Base-by-base conservation (phyloP, 2,113 vertebrate genomes). In the Vanacampus margaritifer region DNA sequence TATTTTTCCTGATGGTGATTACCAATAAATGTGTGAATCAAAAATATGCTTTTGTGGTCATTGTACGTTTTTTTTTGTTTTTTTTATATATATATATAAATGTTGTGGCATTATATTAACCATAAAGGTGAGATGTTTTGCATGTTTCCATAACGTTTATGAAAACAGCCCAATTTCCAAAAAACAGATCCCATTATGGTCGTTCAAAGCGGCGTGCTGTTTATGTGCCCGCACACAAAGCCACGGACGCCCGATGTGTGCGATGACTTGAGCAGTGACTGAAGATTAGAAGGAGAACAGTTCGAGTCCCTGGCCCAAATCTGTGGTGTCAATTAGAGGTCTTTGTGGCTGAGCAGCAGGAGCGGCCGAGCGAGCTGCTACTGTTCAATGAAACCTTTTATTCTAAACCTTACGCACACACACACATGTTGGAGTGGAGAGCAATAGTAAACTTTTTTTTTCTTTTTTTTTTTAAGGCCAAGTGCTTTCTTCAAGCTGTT, bases 321-420 rank as follows among this genome's bases (percentile, higher is more conserved):
- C 79, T 84, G 69, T 74, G 80, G 80, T 88, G 86, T 87, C 85
- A 88, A 84, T 91, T 89, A 91, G 76, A 69, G 73, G 79, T 75
- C 65, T 84, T 84, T 87, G 85, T 88, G 65, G 68, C 66, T 41
- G 73, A 84, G 74, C 86, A 88, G 76, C 73, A 76, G 78, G 79
- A 80, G 82, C 74, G 82, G 81, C 82, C 71, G 79, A 82, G 79
- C 69, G 39, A 86, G 85, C 72, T 87, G 86, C 75, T 84, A 80
- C 56, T 86, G 81, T 83, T 75, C 75, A 89, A 89, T 82, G 68
- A 88, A 87, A 74, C 78, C 80, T 78, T 58, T 75, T 77, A 79
- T 68, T 79, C 75, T 85, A 78, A 83, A 64, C 45, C 79, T 36
- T 53, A 53, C 64, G 58, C 68, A 64, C 61, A 43, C 69, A 74